Conservation (phyloP, 2,888 invertebrate genomes). For the Desoria tigrina region DNA sequence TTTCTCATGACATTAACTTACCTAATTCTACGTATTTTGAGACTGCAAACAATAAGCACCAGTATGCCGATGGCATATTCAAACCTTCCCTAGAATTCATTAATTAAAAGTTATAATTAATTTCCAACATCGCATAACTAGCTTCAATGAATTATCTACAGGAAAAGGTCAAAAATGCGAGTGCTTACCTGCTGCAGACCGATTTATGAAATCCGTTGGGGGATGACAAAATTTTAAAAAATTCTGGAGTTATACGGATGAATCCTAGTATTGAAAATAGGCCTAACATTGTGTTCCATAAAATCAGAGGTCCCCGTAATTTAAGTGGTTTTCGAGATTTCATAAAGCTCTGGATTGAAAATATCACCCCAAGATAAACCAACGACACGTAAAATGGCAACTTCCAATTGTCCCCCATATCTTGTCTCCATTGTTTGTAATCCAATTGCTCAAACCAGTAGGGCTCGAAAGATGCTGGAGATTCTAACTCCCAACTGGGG, state of each 20-base stretch:
- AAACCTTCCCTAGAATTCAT: conserved; percentile 22
- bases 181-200: conserved; percentile 18
- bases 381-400: conserved; percentile 19
- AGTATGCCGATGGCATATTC: conserved; percentile 31
- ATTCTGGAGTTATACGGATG: conserved; percentile 18
- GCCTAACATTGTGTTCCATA: conserved; percentile 8
- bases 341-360: conserved; percentile 21
- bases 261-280: conserved; percentile 23
- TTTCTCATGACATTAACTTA: not conserved
- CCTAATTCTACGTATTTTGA: conserved; percentile 19
- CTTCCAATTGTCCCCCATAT: conserved; percentile 17
- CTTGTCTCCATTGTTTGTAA: conserved; percentile 9
- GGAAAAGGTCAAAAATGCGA: not conserved
- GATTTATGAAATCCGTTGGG: conserved; percentile 23
- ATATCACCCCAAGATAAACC: conserved; percentile 16
- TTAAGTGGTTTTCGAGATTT: conserved; percentile 12
- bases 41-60: conserved; percentile 14
- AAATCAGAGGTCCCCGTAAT: not conserved
- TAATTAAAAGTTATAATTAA: not conserved
- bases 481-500: conserved; percentile 31
- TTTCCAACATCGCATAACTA: not conserved
- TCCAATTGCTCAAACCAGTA: conserved; percentile 40
- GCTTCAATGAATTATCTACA: not conserved
- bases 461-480: conserved; percentile 37
- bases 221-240: conserved; percentile 2